Conservation (phyloP, 1,140 invertebrate genomes). For the Portunus trituberculatus region DNA sequence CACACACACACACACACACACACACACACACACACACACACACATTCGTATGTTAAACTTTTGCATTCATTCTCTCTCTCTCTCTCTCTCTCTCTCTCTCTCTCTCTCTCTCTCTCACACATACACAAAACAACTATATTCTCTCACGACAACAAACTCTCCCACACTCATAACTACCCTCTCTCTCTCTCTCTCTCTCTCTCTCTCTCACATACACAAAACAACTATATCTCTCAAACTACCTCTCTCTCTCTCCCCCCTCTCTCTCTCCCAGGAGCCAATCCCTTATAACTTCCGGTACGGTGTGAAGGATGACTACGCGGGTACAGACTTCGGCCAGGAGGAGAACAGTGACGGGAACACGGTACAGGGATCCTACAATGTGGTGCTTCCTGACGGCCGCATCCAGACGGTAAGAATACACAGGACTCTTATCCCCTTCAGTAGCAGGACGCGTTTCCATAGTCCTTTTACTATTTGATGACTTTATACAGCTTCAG, state of each 20-base stretch:
- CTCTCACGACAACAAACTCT: too few relatives aligned
- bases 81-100: background rate
- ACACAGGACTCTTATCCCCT: too few relatives aligned
- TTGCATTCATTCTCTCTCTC: background rate
- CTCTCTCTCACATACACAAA: too few relatives aligned
- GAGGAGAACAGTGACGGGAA: conserved; percentile 78
- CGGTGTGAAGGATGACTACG: conserved; percentile 78
- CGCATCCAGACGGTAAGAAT: conserved; percentile 78
- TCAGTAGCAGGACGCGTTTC: too few relatives aligned
- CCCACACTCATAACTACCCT: too few relatives aligned
- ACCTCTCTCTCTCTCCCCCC: background rate
- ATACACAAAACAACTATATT: too few relatives aligned
- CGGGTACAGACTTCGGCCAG: conserved; percentile 77
- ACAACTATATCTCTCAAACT: background rate
- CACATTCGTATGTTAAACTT: too few relatives aligned
- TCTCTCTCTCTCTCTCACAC: conserved; percentile 37
- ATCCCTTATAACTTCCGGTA: conserved; percentile 78
- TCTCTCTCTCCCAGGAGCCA: conserved; percentile 60
- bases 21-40: too few relatives aligned
- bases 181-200: background rate
- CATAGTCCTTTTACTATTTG: too few relatives aligned
- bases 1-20: too few relatives aligned
- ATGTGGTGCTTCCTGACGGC: conserved; percentile 78
- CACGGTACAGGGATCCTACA: conserved; percentile 78
- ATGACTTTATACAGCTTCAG: too few relatives aligned